Evolutionary conservation across 2,113 vertebrate genomes (phyloP).

Genomic region (Chlamydotis undulata): DNA sequence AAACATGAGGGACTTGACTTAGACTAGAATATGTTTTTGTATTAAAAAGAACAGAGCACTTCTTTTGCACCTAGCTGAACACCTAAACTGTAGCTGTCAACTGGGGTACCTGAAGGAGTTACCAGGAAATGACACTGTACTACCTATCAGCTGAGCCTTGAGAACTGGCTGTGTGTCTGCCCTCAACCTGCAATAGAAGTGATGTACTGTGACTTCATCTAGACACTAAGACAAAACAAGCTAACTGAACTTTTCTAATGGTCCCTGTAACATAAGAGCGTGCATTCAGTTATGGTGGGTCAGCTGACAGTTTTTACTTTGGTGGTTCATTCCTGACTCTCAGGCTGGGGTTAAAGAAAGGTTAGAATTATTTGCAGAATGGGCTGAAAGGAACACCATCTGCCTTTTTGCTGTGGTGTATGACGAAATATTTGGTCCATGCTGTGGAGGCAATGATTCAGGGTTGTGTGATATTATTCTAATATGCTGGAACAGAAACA

Average conservation of each 20-base stretch:
- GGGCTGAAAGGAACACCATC: not conserved
- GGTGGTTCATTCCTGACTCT: not conserved
- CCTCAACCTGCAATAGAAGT: not conserved
- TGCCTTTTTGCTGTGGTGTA: not conserved
- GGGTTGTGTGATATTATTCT: not conserved
- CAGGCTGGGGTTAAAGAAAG: not conserved
- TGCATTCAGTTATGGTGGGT: fast-evolving
- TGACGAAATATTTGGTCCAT: not conserved
- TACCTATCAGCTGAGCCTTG: not conserved
- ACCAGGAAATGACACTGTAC: not conserved
- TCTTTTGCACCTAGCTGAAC: not conserved
- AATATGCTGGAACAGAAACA: not conserved
- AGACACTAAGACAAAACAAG: not conserved
- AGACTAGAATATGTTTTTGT: not conserved
- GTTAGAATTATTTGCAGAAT: not conserved
- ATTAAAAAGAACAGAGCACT: not conserved
- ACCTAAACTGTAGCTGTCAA: not conserved
- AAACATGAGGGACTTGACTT: not conserved
- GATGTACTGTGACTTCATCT: not conserved
- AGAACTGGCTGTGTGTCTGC: not conserved
- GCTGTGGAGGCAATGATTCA: not conserved
- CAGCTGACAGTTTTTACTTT: not conserved
- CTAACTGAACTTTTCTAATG: not conserved
- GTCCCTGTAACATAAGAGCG: not conserved
- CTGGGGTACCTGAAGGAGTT: not conserved